These are phyloP conservation scores for Xanthia togata DNA, from an alignment of 2,888 invertebrate genomes.

Conservation along the genomic window DNA sequence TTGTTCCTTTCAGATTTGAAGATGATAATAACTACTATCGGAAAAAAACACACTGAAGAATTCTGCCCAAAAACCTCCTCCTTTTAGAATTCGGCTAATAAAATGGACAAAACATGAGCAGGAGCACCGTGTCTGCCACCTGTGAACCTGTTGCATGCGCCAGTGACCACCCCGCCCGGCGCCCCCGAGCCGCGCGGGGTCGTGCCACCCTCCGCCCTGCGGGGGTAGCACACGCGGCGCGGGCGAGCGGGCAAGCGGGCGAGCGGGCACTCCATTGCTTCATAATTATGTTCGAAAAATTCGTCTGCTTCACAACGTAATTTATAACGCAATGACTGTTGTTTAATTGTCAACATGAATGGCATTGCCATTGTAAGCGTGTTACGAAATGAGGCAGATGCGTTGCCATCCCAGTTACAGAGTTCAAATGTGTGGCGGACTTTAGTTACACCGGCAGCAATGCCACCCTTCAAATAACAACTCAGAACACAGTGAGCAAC, in stretches of 20 bases:
- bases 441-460: too few species aligned
- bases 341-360: neutral
- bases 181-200: too few species aligned
- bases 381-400: neutral
- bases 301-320: neutral
- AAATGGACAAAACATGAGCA: neutral
- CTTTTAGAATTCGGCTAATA: neutral
- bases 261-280: constrained; percentile 4
- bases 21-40: too few species aligned
- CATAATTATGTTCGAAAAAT: neutral
- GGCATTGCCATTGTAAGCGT: too few species aligned
- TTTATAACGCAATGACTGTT: too few species aligned
- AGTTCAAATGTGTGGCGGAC: too few species aligned
- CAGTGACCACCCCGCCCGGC: constrained; percentile 71
- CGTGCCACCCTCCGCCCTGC: neutral
- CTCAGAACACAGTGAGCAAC: too few species aligned
- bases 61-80: neutral
- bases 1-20: neutral
- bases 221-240: neutral
- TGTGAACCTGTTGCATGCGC: constrained; percentile 74
- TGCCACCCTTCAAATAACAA: too few species aligned
- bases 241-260: constrained; percentile 33
- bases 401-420: too few species aligned
- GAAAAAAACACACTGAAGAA: too few species aligned
- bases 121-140: constrained; percentile 24